Base-by-base conservation (phyloP, 2,113 vertebrate species). In the Salvelinus alpinus region DNA sequence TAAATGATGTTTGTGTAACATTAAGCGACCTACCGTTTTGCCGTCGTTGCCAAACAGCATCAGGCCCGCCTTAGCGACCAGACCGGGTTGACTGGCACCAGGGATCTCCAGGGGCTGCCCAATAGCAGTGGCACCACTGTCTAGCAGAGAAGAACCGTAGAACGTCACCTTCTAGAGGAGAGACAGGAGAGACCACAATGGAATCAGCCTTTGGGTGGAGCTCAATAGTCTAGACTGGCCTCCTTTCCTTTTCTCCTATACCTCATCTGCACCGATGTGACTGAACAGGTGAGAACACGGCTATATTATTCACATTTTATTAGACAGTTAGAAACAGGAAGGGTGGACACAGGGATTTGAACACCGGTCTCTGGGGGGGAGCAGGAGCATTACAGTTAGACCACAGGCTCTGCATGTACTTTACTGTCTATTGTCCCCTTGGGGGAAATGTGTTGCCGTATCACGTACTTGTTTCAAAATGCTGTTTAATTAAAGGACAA, bases 11-110 rank as follows among this genome's bases (percentile, higher is more conserved):
- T 18, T 54, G 51, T 16, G 16, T 18, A 54, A 54, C 51, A 5
- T 14, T 14, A 54, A 14, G 4, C 51, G 16, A 75, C 90, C 76
- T 89, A 96, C 96, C 82, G 83, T 73, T 74, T 86, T 94, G 70
- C 89, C 86, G 8, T 96, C 95, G 2, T 91, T 96, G 77, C 95
- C 95, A 34, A 94, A 97, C 59, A 97, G 90, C 66, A 96, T 38
- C 72, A 97, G 92, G 16, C 96, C 96, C 0, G 78, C 78, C 85
- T 94, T 94, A 71, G 92, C 91, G 67, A 97, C 92, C 12, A 94
- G 7, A 1, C 91, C 95, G 0, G 94, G 94, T 5, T 20, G 84
- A 18, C 85, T 91, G 44, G 95, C 93, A 25, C 90, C 96, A 0
- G 38, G 38, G 38, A 44, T 44, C 38, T 44, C 38, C 38, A 44